Evolutionary conservation across 2,113 vertebrate genomes (phyloP), one percentile per base, ranked within the genome.

Genomic region (Echinops telfairi): DNA sequence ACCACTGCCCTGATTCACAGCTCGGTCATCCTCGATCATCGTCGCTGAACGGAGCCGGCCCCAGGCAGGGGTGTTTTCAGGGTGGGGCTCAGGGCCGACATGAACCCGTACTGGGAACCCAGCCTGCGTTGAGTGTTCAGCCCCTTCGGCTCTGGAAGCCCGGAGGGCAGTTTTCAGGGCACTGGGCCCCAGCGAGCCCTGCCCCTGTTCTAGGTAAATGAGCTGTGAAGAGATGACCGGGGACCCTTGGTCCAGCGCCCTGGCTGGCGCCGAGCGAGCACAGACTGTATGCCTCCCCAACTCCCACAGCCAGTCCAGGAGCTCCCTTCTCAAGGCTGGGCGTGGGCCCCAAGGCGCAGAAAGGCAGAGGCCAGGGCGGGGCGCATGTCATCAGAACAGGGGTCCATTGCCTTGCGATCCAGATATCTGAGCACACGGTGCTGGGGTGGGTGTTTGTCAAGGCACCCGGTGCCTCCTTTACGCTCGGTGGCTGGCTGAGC

Each of bases 171-270:
- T 81, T 66, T 86, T 3, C 68, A 87, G 57, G 94, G 83, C 64
- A 78, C 92, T 73, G 81, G 83, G n/a, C 53, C 92, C 91, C 81
- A 38, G 83, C 90, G 71, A 64, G 84, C 73, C 68, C 86, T 40
- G 83, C 68, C 60, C 83, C 83, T 90, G 90, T 71, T 88, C 83
- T 82, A 57, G 64, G 90, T 76, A 83, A 95, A 89, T 53, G 88
- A 91, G 43, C 36, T 31, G 68, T 78, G 75, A 80, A 86, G 89
- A 86, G 88, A 66, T 66, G 86, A 43, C 78, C 70, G 81, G 19
- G 90, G 47, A 53, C 47, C 40, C 47, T 53, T 53, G 1, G 47
- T 53, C 47, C 47, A 53, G 47, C 9, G 25, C 1, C 38, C n/a
- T 15, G 58, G 31, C 27, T 12, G 23, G 82, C 31, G 22, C 36